Evolutionary conservation across 2,888 invertebrate species (phyloP), one percentile per base, ranked within the genome.

Genomic region (Lycaena phlaeas): DNA sequence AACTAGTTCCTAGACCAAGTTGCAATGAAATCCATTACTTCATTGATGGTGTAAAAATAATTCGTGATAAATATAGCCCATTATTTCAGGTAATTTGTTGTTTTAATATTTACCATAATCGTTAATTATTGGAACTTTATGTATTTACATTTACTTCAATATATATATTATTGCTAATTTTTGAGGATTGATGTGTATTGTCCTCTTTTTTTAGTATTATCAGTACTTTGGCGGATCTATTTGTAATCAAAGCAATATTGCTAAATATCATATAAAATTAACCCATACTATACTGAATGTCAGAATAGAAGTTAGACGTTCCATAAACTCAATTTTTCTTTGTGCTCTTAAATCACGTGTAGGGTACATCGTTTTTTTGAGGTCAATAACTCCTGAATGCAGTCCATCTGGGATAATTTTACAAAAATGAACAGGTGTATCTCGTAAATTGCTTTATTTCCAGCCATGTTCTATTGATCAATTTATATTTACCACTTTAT

Each of bases 11-110:
- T 64, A 59, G 61, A 71, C 61, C 56, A 57, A 58, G 67, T 72
- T 78, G 81, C 75, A 70, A 84, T 84, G 82, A 81, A 76, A 79
- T 71, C 72, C 72, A 67, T 72, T 74, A 77, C 70, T 75, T 76
- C 78, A 70, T 68, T 78, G 66, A 66, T 72, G 78, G 78, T 82
- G 74, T 84, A 82, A 84, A 82, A 84, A 82, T 81, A 81, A 79
- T 82, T 81, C 34, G 76, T 81, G 82, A 78, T 72, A 73, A 81
- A 70, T 74, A 75, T 69, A 75, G 61, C 67, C 60, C 65, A 64
- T 59, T 68, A 64, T 53, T 62, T 65, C 79, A 81, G 81, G 82
- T 81, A 81, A 78, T 63, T 59, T 59, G 55, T 63, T 68, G 61
- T 72, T 73, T 66, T 49, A 59, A 54, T 59, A 53, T 38, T 39